Conservation (phyloP, 1,140 invertebrate genomes). For the Caenorhabditis brenneri region DNA sequence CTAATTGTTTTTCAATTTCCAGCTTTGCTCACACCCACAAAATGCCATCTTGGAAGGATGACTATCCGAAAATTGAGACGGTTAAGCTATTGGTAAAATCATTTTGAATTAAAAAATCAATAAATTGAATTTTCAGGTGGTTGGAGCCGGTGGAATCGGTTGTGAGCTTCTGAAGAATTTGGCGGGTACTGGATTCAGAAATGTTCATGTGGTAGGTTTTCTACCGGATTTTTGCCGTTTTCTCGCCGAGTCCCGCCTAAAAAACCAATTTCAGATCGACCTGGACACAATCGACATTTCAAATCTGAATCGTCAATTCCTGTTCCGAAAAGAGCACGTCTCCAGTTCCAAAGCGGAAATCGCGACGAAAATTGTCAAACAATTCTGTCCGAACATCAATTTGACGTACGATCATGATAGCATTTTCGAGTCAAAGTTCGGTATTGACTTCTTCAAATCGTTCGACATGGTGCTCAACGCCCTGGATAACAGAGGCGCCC, state of each 20-base stretch:
- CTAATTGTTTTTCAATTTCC: too few relatives aligned
- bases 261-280: constrained; percentile 82
- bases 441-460: constrained; percentile 86
- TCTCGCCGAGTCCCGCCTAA: background rate
- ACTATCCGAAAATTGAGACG: background rate
- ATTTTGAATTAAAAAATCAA: background rate
- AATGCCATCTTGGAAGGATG: background rate
- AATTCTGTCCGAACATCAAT: constrained; percentile 82
- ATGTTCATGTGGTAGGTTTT: constrained; percentile 88
- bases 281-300: constrained; percentile 99
- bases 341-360: constrained; percentile 87
- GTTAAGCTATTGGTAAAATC: background rate
- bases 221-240: too few relatives aligned
- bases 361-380: constrained; percentile 85
- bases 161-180: constrained; percentile 98
- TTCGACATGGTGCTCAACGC: constrained; percentile 95
- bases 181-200: constrained; percentile 87
- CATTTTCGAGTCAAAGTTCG: constrained; percentile 88
- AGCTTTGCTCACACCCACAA: background rate
- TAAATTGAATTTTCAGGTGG: constrained; percentile 78
- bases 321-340: constrained; percentile 96
- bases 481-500: constrained; percentile 89
- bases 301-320: constrained; percentile 96
- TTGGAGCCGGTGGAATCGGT: constrained; percentile 98
- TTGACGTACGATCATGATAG: constrained; percentile 90